Base-by-base conservation (phyloP, 2,888 invertebrate species). In the Ceramica pisi region DNA sequence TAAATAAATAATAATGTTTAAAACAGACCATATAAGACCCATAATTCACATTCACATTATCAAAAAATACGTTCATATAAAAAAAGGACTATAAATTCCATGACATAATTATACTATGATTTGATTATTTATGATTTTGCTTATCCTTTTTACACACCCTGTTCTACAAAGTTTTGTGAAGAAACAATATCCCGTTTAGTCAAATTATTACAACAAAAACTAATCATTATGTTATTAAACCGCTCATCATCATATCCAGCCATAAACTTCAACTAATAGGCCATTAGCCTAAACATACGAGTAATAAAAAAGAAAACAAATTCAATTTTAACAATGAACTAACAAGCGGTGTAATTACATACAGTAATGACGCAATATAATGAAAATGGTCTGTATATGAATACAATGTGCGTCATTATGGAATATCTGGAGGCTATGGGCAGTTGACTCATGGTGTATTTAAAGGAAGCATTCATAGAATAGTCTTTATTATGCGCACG, bases 311-410 rank as follows among this genome's bases (percentile, higher is more conserved):
- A 68, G 31, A 75, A 62, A 78, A 71, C 50, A 81, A 81, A 79
- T 81, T 79, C 57, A 82, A 78, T 75, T 80, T 68, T 75, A 82
- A 84, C 77, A 79, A 80, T 70, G 71, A 72, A 66, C 50, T 67
- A 82, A 76, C 80, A 71, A 84, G 35, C 64, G 46, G 51, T 65
- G 62, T 79, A 78, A 83, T 80, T 71, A 75, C 71, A 75, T 62
- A 31, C 65, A 8, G 10, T 83, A 84, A 85, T 84, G 74, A 78
- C 35, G 66, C 21, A 66, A 81, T 74, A 67, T 82, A 71, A 78
- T 75, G 63, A 62, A 73, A 82, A 69, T 56, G 6, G 21, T 6
- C 4, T 68, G 46, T 62, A 76, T 81, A 69, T 81, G 74, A 71
- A 60, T 67, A 69, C 41, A 68, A 64, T 71, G 41, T 9, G 48